Conservation (phyloP, 2,888 invertebrate species). For the Caradrina kadenii region DNA sequence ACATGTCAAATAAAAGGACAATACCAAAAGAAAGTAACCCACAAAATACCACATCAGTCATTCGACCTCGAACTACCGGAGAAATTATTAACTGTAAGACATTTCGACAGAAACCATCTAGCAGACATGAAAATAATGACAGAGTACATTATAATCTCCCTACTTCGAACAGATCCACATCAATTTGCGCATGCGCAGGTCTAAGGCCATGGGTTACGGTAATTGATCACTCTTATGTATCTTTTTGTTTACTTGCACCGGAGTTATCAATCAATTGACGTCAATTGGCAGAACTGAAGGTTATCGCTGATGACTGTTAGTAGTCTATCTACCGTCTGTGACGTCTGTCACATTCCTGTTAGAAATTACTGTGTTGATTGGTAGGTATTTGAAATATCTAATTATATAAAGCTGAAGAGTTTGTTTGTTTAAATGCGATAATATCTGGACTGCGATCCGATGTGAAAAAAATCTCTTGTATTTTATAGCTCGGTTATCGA, state of each 20-base stretch:
- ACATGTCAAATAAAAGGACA: slow-evolving; percentile 2
- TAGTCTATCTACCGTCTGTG: slow-evolving; percentile 66
- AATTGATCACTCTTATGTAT: slow-evolving; percentile 77
- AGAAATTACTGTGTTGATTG: slow-evolving; percentile 42
- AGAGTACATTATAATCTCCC: slow-evolving; percentile 55
- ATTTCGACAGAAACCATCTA: slow-evolving; percentile 50
- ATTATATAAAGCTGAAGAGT: no score
- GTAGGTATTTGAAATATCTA: slow-evolving; percentile 13
- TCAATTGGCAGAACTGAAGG: slow-evolving; percentile 80
- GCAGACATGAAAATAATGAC: slow-evolving; percentile 58
- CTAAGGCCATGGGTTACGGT: slow-evolving; percentile 67
- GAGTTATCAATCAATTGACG: slow-evolving; percentile 87
- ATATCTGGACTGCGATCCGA: no score
- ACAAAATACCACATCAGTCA: slow-evolving; percentile 32
- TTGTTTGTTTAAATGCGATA: no score
- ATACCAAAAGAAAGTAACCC: slow-evolving; percentile 3
- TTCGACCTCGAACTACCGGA: slow-evolving; percentile 11
- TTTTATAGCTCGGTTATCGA: no score
- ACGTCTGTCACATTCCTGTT: slow-evolving; percentile 66
- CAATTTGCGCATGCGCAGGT: slow-evolving; percentile 62
- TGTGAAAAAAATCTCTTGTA: no score
- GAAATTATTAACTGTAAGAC: slow-evolving; percentile 26
- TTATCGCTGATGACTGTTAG: slow-evolving; percentile 77
- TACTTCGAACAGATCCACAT: slow-evolving; percentile 51
- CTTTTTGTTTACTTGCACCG: slow-evolving; percentile 82